Evolutionary conservation across 2,797 vertebrate species (phyloP), one percentile per base, ranked within the genome.

Genomic region (Chrysocyon brachyurus): DNA sequence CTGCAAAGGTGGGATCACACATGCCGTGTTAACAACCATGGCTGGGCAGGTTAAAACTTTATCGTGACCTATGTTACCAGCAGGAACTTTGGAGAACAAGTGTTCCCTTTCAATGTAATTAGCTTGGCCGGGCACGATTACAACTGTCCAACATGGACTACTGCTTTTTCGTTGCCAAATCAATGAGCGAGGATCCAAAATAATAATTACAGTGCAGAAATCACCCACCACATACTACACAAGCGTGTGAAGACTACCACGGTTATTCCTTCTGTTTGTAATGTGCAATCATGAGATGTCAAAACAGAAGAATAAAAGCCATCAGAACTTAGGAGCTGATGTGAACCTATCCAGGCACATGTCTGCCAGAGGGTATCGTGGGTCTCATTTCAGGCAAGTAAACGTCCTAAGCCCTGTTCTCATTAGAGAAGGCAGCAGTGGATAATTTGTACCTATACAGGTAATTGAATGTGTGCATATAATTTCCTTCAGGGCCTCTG

Each of bases 181-280:
- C 78, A 72, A 12, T 6, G 54, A 91, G 15, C 24, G 31, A 94
- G 81, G 17, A 79, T 88, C 87, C 87, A 97, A 96, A 92, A 75
- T 88, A 95, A 86, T 94, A 92, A 85, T 97, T 61, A 96, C 66
- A 52, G 36, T 19, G n/a, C 31, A 73, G 79, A 91, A 96, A 85
- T 70, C 24, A 9, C 61, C n/a, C 61, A 17, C 40, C 52, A 33
- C 40, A 15, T 17, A 61, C 11, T 63, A 83, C 33, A 83, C 36
- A 75, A 92, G 57, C 15, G 46, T 0, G 1, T 24, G 64, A 88
- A 93, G 61, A 64, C 70, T 21, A 87, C 96, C 79, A 22, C 0
- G 33, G 78, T 31, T 72, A 72, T 26, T 56, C 90, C 97, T 97
- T 97, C 96, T 97, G 81, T 90, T 94, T 93, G 90, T 77, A 66